These are phyloP conservation scores for Amphiprion clarkii DNA, from an alignment of 2,797 vertebrate genomes.

Conservation along the genomic window DNA sequence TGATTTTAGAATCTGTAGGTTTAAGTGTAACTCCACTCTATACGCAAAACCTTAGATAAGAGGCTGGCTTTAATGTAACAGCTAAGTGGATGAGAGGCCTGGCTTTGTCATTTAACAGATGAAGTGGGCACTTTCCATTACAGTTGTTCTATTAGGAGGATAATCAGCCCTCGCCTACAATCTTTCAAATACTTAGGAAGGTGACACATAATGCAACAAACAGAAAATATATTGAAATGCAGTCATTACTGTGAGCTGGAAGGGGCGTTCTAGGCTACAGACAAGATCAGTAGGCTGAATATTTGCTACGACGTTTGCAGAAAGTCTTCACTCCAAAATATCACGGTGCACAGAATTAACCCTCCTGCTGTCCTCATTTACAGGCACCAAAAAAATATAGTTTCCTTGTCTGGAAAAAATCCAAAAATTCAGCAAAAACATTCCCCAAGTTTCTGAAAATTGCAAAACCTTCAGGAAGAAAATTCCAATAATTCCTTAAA, in stretches of 20 bases:
- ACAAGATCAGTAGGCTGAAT: background rate
- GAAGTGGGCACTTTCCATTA: slow-evolving; percentile 6
- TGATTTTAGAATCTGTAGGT: slow-evolving; percentile 19
- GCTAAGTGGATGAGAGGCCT: slow-evolving; percentile 26
- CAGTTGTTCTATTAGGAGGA: background rate
- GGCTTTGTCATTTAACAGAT: slow-evolving; percentile 23
- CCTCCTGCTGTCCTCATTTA: too few relatives aligned
- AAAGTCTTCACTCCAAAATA: background rate
- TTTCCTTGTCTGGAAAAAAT: too few relatives aligned
- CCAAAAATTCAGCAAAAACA: too few relatives aligned
- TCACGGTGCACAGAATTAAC: background rate
- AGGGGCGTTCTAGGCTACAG: background rate
- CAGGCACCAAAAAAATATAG: too few relatives aligned
- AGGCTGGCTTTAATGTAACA: slow-evolving; percentile 3
- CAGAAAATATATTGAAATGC: background rate
- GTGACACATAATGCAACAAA: background rate
- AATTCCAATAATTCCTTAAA: too few relatives aligned
- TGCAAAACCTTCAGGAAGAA: too few relatives aligned
- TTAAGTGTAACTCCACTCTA: slow-evolving; percentile 12
- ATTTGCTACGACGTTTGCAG: too few relatives aligned
- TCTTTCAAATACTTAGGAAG: background rate
- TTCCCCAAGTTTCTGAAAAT: too few relatives aligned
- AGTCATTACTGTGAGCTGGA: background rate
- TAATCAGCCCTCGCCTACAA: slow-evolving; percentile 5
- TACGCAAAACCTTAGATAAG: slow-evolving; percentile 5